A percentile compares a stretch with the other conserved stretches of the same genome.
These are phyloP conservation scores for Diprion similis DNA, from an alignment of 1,140 invertebrate genomes.

Conservation along the genomic window DNA sequence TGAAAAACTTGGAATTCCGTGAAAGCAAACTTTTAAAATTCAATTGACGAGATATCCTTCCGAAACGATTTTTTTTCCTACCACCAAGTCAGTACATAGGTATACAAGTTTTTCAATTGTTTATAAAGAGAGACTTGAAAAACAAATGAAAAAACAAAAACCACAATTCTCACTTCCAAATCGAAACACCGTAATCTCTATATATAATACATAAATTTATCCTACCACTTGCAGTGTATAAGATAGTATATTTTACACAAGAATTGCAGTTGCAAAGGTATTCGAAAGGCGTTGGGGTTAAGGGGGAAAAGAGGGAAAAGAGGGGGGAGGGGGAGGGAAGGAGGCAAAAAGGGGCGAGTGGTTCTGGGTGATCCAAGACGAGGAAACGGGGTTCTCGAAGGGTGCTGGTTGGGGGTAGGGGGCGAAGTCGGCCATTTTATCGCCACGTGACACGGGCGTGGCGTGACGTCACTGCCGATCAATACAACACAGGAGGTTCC, in stretches of 20 bases:
- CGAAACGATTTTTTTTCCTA: no score
- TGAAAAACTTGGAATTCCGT: no score
- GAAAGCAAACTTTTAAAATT: no score
- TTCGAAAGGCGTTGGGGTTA: slow-evolving; percentile 10
- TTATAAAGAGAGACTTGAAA: slow-evolving; percentile 6
- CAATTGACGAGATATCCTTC: no score
- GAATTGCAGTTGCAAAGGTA: no score
- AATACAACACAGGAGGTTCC: slow-evolving; percentile 51
- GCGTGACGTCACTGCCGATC: slow-evolving; percentile 59
- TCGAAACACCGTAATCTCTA: neutral
- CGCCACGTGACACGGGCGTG: slow-evolving; percentile 61
- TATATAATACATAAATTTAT: slow-evolving; percentile 5
- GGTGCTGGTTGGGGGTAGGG: slow-evolving; percentile 14
- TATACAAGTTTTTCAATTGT: neutral
- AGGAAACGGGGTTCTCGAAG: slow-evolving; percentile 19
- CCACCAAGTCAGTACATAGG: no score
- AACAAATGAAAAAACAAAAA: slow-evolving; percentile 19
- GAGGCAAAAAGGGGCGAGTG: slow-evolving; percentile 10
- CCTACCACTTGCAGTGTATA: no score
- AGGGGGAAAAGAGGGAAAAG: neutral
- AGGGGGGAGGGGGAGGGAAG: neutral
- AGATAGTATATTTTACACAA: no score
- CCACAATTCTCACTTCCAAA: neutral
- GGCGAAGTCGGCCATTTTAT: slow-evolving; percentile 52
- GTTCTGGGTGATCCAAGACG: neutral